phyloP scores from a whole-genome alignment of 1,140 invertebrate species.

The Trypoxylus dichotomus region DNA sequence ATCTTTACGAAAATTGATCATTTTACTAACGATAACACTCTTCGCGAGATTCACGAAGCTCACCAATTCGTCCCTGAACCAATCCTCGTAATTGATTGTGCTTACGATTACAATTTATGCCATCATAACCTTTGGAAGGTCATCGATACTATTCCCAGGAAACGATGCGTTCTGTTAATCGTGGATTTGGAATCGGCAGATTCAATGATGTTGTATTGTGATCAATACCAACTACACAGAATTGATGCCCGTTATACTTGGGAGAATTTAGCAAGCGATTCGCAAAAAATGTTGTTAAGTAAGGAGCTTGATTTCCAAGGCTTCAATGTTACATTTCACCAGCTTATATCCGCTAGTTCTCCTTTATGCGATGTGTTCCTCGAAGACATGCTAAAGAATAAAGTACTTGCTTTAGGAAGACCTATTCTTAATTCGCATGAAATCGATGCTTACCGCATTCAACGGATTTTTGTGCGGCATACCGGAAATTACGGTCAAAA shows the following conservation, averaged over 20 bases:
- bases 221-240: background rate
- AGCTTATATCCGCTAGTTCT: too few relatives aligned
- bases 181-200: background rate
- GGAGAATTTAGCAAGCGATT: background rate
- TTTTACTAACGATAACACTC: background rate
- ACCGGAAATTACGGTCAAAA: too few relatives aligned
- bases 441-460: too few relatives aligned
- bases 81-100: background rate
- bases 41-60: background rate
- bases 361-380: too few relatives aligned
- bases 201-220: background rate
- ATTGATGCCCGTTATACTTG: background rate
- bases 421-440: too few relatives aligned
- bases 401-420: too few relatives aligned
- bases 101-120: background rate
- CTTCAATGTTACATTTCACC: too few relatives aligned
- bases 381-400: too few relatives aligned
- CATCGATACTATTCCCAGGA: background rate
- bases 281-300: background rate
- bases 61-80: background rate
- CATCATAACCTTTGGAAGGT: background rate
- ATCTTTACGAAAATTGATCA: background rate
- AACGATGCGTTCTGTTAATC: background rate
- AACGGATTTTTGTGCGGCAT: too few relatives aligned
- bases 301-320: background rate